These are phyloP conservation scores for Kuschelorhynchus macadamiae DNA, from an alignment of 2,888 invertebrate species.

Conservation along the genomic window DNA sequence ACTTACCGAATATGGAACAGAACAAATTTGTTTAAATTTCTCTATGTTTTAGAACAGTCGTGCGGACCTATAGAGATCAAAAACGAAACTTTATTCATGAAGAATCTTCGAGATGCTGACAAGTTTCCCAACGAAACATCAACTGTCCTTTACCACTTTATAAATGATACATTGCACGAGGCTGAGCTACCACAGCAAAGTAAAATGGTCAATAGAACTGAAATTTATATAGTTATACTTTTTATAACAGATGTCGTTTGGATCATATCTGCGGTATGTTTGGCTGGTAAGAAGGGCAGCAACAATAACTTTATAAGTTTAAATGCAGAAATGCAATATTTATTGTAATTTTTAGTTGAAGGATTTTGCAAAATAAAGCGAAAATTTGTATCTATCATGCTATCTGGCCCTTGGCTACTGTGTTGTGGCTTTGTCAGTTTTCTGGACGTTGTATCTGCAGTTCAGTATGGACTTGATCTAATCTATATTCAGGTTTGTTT, in stretches of 20 bases:
- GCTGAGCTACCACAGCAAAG: conserved; percentile 53
- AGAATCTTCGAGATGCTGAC: conserved; percentile 4
- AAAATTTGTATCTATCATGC: conserved; percentile 46
- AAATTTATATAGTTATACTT: conserved; percentile 52
- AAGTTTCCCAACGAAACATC: conserved; percentile 14
- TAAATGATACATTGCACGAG: conserved; percentile 50
- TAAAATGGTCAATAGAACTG: conserved; percentile 48
- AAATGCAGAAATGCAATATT: too few relatives aligned
- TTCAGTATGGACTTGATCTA: conserved; percentile 67
- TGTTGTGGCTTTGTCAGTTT: conserved; percentile 63
- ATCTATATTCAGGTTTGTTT: conserved; percentile 64
- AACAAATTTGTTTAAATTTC: too few relatives aligned
- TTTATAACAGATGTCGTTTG: conserved; percentile 58
- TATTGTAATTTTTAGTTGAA: conserved; percentile 58
- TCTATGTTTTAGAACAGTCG: conserved; percentile 53
- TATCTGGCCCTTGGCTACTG: conserved; percentile 68
- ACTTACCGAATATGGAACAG: too few relatives aligned
- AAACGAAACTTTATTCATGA: conserved; percentile 36
- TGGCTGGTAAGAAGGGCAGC: conserved; percentile 58
- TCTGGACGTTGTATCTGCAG: conserved; percentile 68
- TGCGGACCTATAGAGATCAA: conserved; percentile 50
- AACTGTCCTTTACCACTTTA: conserved; percentile 49
- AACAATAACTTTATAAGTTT: too few relatives aligned
- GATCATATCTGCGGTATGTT: conserved; percentile 58
- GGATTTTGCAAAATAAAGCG: conserved; percentile 49